These are phyloP conservation scores for Podarcis siculus DNA, from an alignment of 2,797 vertebrate genomes.

Conservation along the genomic window DNA sequence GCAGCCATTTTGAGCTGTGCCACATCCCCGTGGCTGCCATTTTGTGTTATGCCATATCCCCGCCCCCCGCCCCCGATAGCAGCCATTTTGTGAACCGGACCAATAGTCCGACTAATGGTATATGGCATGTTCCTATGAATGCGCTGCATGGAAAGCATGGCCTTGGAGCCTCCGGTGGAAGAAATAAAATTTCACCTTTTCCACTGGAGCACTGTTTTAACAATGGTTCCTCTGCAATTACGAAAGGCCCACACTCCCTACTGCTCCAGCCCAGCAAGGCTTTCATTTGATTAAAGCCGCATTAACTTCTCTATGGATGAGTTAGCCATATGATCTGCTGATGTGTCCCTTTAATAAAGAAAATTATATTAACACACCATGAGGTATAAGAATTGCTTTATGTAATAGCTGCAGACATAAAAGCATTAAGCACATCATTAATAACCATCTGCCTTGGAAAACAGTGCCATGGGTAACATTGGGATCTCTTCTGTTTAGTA, in stretches of 20 bases:
- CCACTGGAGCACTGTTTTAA: not conserved
- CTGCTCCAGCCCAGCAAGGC: not conserved
- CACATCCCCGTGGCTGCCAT: too few relatives aligned
- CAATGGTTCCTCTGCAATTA: not conserved
- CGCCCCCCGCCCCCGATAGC: too few relatives aligned
- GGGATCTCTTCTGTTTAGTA: not conserved
- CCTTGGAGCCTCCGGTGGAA: constrained; percentile 8
- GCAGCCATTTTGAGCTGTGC: too few relatives aligned
- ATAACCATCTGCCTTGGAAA: constrained; percentile 20
- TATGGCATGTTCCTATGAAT: too few relatives aligned
- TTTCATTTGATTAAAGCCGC: constrained; percentile 21
- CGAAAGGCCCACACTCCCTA: not conserved
- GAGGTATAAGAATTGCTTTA: constrained; percentile 21
- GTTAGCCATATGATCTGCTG: constrained; percentile 4
- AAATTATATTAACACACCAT: constrained; percentile 16
- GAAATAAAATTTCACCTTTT: not conserved
- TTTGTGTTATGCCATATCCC: too few relatives aligned
- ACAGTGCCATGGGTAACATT: not conserved
- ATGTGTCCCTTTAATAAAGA: not conserved
- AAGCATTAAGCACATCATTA: constrained; percentile 22
- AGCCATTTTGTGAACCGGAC: too few relatives aligned
- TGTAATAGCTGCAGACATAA: not conserved
- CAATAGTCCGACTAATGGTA: too few relatives aligned
- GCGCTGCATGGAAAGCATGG: too few relatives aligned
- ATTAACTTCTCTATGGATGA: not conserved